phyloP scores from a whole-genome alignment of 1,140 invertebrate genomes.

The Onthophagus taurus region DNA sequence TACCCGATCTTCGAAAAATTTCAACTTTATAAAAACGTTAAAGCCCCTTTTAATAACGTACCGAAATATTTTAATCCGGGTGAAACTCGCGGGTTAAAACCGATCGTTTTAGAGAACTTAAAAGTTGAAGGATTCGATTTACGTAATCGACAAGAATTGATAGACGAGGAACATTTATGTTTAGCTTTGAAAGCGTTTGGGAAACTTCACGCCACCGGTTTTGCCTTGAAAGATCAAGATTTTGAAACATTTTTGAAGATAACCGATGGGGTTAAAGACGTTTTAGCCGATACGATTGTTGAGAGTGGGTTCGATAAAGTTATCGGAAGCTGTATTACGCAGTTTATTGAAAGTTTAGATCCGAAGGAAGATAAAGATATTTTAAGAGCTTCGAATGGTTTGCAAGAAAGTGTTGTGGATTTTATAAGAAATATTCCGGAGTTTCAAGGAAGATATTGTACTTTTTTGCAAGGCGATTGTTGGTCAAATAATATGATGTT shows the following conservation, averaged over 20 bases:
- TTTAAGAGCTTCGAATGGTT: neutral
- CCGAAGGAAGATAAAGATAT: neutral
- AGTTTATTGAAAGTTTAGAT: neutral
- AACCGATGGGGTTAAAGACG: neutral
- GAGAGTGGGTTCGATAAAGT: neutral
- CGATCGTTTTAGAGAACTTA: constrained; percentile 6
- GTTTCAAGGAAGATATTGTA: constrained; percentile 20
- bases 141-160: neutral
- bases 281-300: neutral
- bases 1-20: no score
- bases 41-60: no score
- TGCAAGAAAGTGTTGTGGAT: neutral
- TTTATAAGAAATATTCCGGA: neutral
- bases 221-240: constrained; percentile 4
- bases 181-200: constrained; percentile 1
- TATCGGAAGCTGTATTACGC: neutral
- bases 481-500: constrained; percentile 49
- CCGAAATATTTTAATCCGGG: no score
- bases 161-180: neutral
- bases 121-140: neutral
- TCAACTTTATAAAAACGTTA: no score
- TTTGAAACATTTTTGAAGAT: neutral
- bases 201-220: constrained; percentile 1
- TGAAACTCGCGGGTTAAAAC: no score
- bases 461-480: constrained; percentile 44